These are phyloP conservation scores for Takifugu rubripes DNA, from an alignment of 2,797 vertebrate species.

Conservation along the genomic window DNA sequence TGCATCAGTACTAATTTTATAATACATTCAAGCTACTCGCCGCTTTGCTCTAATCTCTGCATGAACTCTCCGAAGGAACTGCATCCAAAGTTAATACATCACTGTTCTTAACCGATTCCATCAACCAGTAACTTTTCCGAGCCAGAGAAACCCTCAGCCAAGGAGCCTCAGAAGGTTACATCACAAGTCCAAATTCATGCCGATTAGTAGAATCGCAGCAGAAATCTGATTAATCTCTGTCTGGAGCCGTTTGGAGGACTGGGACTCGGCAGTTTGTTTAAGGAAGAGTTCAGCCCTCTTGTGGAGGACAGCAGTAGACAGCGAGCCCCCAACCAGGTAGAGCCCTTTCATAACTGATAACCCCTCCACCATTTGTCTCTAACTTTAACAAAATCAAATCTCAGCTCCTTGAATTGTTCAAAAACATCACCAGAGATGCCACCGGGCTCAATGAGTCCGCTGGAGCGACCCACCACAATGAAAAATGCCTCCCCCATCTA, in stretches of 20 bases:
- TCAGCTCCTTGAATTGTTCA: no score
- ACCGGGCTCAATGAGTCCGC: slow-evolving; percentile 46
- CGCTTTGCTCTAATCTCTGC: neutral
- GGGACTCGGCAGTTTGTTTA: no score
- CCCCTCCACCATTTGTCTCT: no score
- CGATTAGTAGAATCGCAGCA: no score
- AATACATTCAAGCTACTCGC: no score
- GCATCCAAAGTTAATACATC: slow-evolving; percentile 22
- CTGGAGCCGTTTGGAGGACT: no score
- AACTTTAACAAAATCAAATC: no score
- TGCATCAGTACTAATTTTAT: neutral
- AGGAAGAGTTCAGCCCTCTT: no score
- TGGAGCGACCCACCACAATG: slow-evolving; percentile 20
- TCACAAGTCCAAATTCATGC: neutral
- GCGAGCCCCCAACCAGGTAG: no score
- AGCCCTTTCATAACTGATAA: no score
- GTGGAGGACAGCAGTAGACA: no score
- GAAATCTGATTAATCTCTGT: no score
- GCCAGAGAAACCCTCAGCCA: neutral
- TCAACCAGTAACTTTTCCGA: neutral
- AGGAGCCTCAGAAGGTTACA: neutral
- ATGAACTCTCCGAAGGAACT: slow-evolving; percentile 5
- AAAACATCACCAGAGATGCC: slow-evolving; percentile 27
- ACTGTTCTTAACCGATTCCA: neutral
- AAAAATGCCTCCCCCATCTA: slow-evolving; percentile 37